Percentiles rank a stretch among this genome's conserved stretches.
phyloP scores from a whole-genome alignment of 2,797 vertebrate genomes.

The Microhierax caerulescens region DNA sequence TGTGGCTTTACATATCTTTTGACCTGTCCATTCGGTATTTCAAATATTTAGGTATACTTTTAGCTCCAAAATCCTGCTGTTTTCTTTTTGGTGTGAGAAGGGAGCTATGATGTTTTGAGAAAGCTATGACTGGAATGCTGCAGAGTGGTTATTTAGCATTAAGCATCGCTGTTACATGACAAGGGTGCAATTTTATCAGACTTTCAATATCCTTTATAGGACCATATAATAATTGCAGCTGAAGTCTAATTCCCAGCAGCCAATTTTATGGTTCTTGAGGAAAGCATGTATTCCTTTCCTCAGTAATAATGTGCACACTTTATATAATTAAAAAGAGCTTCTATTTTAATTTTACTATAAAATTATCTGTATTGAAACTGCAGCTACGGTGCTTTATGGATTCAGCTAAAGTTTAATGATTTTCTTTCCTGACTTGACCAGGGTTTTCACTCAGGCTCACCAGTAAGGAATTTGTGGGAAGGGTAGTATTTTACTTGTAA shows the following conservation, averaged over 20 bases:
- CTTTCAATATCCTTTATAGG: slow-evolving; percentile 61
- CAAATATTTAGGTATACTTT: slow-evolving; percentile 24
- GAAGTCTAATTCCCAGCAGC: slow-evolving; percentile 63
- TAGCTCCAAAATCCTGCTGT: not conserved
- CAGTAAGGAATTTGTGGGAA: slow-evolving; percentile 24
- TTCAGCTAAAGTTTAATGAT: slow-evolving; percentile 17
- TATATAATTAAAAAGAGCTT: slow-evolving; percentile 67
- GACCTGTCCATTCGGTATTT: slow-evolving; percentile 9
- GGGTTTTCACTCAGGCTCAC: not conserved
- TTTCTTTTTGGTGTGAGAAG: slow-evolving; percentile 22
- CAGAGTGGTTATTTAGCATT: slow-evolving; percentile 38
- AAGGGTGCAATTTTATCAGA: slow-evolving; percentile 53
- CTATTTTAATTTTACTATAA: slow-evolving; percentile 66
- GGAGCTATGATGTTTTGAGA: slow-evolving; percentile 19
- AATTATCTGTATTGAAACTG: slow-evolving; percentile 48
- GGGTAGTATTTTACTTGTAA: not conserved
- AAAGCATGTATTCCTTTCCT: slow-evolving; percentile 48
- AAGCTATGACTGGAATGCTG: slow-evolving; percentile 60
- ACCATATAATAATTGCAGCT: slow-evolving; percentile 57
- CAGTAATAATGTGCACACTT: slow-evolving; percentile 55
- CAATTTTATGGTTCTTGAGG: slow-evolving; percentile 60
- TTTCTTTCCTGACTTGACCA: not conserved
- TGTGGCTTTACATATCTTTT: not conserved
- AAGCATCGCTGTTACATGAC: slow-evolving; percentile 32
- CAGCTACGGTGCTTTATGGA: not conserved